phyloP scores from a whole-genome alignment of 30 jellyfish, hydroid and myxozoan genomes.

The Cassiopea xamachana region DNA sequence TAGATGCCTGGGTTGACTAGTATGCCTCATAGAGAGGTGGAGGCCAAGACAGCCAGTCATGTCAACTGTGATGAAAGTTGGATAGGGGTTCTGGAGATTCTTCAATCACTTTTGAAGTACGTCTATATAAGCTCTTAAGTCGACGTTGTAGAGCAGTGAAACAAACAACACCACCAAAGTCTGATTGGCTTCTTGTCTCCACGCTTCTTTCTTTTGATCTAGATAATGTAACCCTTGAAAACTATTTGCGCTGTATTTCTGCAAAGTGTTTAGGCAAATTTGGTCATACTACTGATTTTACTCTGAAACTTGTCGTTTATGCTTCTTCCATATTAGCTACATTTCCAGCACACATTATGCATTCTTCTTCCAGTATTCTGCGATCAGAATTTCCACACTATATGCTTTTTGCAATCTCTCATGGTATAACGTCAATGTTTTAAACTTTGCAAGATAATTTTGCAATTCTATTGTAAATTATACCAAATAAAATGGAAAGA shows the following conservation, averaged over 20 bases:
- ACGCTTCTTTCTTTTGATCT: neutral
- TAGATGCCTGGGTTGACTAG: constrained; percentile 12
- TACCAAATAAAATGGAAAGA: constrained; percentile 34
- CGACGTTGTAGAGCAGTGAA: neutral
- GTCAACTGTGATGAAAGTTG: constrained; percentile 36
- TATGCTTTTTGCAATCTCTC: constrained; percentile 29
- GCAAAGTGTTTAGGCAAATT: constrained; percentile 38
- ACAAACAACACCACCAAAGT: too few species aligned
- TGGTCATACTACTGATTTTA: constrained; percentile 34
- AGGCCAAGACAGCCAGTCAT: constrained; percentile 42
- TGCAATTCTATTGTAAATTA: constrained; percentile 39
- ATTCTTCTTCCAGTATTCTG: constrained; percentile 33
- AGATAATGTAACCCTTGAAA: constrained; percentile 18
- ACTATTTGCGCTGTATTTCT: constrained; percentile 16
- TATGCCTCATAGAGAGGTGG: constrained; percentile 21
- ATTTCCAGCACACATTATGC: constrained; percentile 6
- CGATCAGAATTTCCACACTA: constrained; percentile 19
- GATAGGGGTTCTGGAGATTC: constrained; percentile 2
- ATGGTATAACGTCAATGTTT: constrained; percentile 25
- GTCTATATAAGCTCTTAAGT: constrained; percentile 25
- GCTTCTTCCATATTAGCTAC: constrained; percentile 36
- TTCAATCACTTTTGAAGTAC: constrained; percentile 26
- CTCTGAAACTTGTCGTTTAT: constrained; percentile 10
- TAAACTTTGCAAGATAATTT: constrained; percentile 56
- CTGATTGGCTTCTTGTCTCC: constrained; percentile 1